Base-by-base conservation (phyloP, 30 jellyfish, hydroid and myxozoan species). In the Euphysa ruthae region DNA sequence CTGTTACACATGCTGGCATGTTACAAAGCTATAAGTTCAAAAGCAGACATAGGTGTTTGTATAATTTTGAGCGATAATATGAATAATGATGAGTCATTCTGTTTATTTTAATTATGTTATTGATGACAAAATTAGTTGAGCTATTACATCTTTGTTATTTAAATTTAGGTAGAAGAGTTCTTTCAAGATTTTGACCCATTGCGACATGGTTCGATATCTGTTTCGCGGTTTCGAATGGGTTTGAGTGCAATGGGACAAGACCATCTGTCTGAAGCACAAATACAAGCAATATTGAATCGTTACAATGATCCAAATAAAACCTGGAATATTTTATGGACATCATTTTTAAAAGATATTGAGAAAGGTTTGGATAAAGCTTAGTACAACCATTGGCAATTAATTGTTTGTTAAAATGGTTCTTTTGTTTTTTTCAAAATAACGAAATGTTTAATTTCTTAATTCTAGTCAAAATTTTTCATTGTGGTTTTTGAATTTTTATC, bases 151-250 rank as follows among this genome's bases (percentile, higher is more conserved):
- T 51, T 32, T 29, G 4, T 54, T 46, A 2, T 14, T 66, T n/a
- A 58, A 13, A 14, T 65, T 38, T 43, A 85, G 96, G 75, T 66
- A 15, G 97, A 78, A 62, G 97, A 87, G 61, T 87, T 70, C 73
- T 87, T 87, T 42, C 94, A 87, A 61, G 97, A 87, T 70, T 87
- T 71, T 26, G 97, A 87, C 32, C 97, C 97, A 8, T 60, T 87
- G 32, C 85, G 94, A n/a, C 97, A 79, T 55, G 97, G 97, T 57
- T 87, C 97, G 16, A 87, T 87, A 4, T 61, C 77, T 23, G 58
- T 66, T 22, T 72, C 85, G 46, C 83, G 94, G 44, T 87, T 87
- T 69, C 66, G 97, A 35, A 87, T 79, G 94, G 94, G 97, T 63
- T 51, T 87, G 54, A 87, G 97, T 66, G 89, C 94, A 14, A 71